phyloP scores from a whole-genome alignment of 1,140 invertebrate genomes.

The Zophobas morio region DNA sequence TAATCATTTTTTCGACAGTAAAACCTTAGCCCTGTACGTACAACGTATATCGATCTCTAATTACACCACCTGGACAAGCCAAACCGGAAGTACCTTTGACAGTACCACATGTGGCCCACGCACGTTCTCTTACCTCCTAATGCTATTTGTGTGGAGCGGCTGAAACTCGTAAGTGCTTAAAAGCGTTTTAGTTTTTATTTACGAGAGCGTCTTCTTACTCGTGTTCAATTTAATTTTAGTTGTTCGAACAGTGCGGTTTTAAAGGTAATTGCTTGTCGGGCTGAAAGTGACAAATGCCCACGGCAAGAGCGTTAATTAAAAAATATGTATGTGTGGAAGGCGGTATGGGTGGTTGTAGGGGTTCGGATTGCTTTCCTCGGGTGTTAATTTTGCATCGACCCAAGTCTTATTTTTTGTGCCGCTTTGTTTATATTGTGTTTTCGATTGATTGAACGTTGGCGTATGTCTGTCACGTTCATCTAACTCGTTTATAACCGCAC shows the following conservation, averaged over 20 bases:
- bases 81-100: slow-evolving; percentile 46
- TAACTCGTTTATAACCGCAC: slow-evolving; percentile 48
- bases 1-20: no score
- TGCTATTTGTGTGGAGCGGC: slow-evolving; percentile 31
- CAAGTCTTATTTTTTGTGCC: neutral
- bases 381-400: no score
- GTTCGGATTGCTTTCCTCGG: no score
- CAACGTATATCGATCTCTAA: slow-evolving; percentile 46
- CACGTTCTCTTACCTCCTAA: slow-evolving; percentile 21
- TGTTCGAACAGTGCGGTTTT: neutral
- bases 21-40: slow-evolving; percentile 36
- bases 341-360: no score
- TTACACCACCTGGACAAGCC: slow-evolving; percentile 43
- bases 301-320: no score
- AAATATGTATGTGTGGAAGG: no score
- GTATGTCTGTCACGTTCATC: slow-evolving; percentile 46
- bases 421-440: slow-evolving; percentile 16
- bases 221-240: slow-evolving; percentile 9
- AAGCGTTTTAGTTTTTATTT: slow-evolving; percentile 20
- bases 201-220: slow-evolving; percentile 1
- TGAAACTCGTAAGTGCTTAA: slow-evolving; percentile 6
- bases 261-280: neutral
- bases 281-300: neutral
- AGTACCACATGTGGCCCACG: slow-evolving; percentile 45
- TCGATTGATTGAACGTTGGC: slow-evolving; percentile 40